A percentile compares a stretch with the other conserved stretches of the same genome.
phyloP scores from a whole-genome alignment of 2,113 vertebrate species.

The Athene noctua region DNA sequence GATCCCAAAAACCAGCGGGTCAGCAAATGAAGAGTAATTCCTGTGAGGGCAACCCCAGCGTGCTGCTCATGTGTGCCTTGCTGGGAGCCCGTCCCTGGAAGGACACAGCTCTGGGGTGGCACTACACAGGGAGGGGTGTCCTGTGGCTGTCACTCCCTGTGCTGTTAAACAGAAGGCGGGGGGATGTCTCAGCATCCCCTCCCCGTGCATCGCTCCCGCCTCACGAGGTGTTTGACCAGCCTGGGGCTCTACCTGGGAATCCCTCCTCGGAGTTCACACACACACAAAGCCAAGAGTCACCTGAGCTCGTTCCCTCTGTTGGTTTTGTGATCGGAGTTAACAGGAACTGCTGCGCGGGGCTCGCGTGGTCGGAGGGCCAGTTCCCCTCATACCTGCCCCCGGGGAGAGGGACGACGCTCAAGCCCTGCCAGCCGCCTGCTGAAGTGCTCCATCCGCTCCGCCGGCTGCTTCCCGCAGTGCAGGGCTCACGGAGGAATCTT shows the following conservation, averaged over 20 bases:
- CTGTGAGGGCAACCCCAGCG: neutral
- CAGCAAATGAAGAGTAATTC: neutral
- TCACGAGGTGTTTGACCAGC: neutral
- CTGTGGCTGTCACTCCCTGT: fast-evolving
- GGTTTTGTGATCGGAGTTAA: neutral
- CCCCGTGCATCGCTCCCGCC: neutral
- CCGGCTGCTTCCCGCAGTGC: neutral
- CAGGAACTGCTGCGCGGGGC: neutral
- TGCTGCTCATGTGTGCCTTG: neutral
- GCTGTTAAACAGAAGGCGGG: neutral
- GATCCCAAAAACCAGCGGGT: neutral
- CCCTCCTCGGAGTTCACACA: neutral
- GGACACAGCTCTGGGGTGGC: neutral
- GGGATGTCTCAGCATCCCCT: neutral
- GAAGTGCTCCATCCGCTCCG: neutral
- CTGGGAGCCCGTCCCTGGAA: neutral
- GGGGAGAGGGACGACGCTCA: neutral
- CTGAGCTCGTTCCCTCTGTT: neutral
- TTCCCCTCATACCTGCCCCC: neutral
- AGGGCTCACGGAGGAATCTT: neutral
- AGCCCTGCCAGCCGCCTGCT: neutral
- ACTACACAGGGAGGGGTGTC: neutral
- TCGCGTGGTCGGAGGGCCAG: too few species aligned
- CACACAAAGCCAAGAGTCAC: neutral
- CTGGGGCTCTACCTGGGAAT: neutral